Percentiles rank a stretch among this genome's conserved stretches.
Conservation (phyloP, 1,140 invertebrate species). For the Musca domestica region DNA sequence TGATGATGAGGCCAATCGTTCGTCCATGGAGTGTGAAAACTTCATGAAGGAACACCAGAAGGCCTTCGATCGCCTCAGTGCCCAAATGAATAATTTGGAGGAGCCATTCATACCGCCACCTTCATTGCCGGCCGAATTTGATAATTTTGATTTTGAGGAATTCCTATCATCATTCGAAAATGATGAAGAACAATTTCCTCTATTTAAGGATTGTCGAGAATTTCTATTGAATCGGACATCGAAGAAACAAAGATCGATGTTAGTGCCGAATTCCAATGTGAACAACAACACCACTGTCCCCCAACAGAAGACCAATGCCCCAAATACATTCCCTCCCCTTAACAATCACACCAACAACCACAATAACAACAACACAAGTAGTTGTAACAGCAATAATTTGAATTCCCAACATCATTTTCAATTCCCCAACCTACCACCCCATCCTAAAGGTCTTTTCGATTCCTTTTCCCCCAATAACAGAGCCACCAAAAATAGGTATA, state of each 20-base stretch:
- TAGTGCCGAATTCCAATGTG: constrained; percentile 41
- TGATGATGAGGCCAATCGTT: constrained; percentile 45
- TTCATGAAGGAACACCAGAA: constrained; percentile 8
- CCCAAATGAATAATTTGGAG: constrained; percentile 29
- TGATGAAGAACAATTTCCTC: constrained; percentile 54
- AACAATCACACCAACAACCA: constrained; percentile 1
- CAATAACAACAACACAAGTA: background rate
- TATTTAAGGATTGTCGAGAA: constrained; percentile 52
- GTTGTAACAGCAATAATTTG: background rate
- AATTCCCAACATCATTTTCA: constrained; percentile 2
- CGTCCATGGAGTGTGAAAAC: constrained; percentile 36
- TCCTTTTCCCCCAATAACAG: constrained; percentile 8
- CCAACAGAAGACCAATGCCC: background rate
- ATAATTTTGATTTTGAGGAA: constrained; percentile 57
- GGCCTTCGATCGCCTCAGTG: background rate
- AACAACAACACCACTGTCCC: constrained; percentile 16
- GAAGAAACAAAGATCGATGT: constrained; percentile 42
- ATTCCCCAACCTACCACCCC: constrained; percentile 3
- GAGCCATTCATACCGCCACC: constrained; percentile 36
- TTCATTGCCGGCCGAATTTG: constrained; percentile 39
- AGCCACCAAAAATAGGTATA: constrained; percentile 9
- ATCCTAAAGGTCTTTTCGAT: constrained; percentile 9
- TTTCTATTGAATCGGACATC: constrained; percentile 50
- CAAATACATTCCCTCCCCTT: constrained; percentile 17
- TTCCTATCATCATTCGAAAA: constrained; percentile 57